Conservation (phyloP, 2,888 invertebrate genomes). For the Drosophila kokeensis region DNA sequence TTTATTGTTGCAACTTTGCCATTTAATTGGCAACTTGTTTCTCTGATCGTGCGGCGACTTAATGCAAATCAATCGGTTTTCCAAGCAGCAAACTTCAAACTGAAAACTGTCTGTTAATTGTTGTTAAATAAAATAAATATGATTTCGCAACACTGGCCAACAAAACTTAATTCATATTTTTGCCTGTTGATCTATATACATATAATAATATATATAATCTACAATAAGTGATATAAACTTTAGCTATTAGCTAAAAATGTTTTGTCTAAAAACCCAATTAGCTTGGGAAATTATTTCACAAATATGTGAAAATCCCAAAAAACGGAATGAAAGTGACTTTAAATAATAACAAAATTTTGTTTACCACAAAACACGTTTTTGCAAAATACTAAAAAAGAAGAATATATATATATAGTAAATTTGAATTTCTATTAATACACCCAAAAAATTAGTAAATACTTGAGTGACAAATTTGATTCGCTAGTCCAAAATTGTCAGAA, state of each 20-base stretch:
- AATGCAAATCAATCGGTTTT: constrained; percentile 60
- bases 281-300: no score
- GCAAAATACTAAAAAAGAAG: no score
- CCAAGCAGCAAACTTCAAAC: constrained; percentile 18
- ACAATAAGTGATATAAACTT: neutral
- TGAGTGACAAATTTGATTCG: neutral
- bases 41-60: constrained; percentile 49
- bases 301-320: no score
- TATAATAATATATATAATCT: neutral
- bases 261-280: no score
- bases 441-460: neutral
- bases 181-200: neutral
- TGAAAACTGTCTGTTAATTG: constrained; percentile 56
- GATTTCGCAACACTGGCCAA: constrained; percentile 38
- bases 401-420: no score
- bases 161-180: constrained; percentile 6
- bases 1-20: constrained; percentile 37
- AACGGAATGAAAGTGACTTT: no score
- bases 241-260: neutral
- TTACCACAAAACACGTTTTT: no score
- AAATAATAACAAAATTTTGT: no score
- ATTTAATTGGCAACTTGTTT: constrained; percentile 58
- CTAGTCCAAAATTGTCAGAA: neutral
- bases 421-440: no score
- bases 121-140: constrained; percentile 51